phyloP scores from a whole-genome alignment of 2,888 invertebrate genomes.

The Idaea biselata region DNA sequence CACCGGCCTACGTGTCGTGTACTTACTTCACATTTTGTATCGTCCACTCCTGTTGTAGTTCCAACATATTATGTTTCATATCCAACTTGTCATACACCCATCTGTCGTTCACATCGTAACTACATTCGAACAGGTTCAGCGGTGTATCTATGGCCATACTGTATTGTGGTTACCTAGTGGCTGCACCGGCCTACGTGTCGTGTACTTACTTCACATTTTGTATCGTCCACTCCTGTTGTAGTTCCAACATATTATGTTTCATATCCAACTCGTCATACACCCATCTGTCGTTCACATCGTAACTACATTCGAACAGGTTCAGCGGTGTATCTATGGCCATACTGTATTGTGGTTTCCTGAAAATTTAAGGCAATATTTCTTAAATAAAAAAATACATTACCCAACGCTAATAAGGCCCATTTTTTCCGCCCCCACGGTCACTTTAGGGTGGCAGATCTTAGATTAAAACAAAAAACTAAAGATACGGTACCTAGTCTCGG shows the following conservation, averaged over 20 bases:
- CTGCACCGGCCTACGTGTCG: too few relatives aligned
- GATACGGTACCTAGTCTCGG: too few relatives aligned
- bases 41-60: conserved; percentile 89
- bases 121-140: conserved; percentile 89
- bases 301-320: conserved; percentile 90
- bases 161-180: conserved; percentile 96
- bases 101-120: conserved; percentile 79
- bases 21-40: conserved; percentile 86
- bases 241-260: conserved; percentile 79
- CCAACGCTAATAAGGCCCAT: too few relatives aligned
- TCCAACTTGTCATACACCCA: conserved; percentile 82
- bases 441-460: too few relatives aligned
- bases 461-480: too few relatives aligned
- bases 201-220: conserved; percentile 86
- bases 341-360: conserved; percentile 93
- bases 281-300: conserved; percentile 81
- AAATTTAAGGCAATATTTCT: not conserved
- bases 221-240: conserved; percentile 89
- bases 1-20: too few relatives aligned
- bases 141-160: conserved; percentile 92
- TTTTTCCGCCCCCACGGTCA: too few relatives aligned
- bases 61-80: conserved; percentile 80
- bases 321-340: conserved; percentile 93
- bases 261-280: conserved; percentile 77
- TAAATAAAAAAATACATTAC: not conserved